These are phyloP conservation scores for Acropternis orthonyx DNA, from an alignment of 2,797 vertebrate genomes.

Conservation along the genomic window DNA sequence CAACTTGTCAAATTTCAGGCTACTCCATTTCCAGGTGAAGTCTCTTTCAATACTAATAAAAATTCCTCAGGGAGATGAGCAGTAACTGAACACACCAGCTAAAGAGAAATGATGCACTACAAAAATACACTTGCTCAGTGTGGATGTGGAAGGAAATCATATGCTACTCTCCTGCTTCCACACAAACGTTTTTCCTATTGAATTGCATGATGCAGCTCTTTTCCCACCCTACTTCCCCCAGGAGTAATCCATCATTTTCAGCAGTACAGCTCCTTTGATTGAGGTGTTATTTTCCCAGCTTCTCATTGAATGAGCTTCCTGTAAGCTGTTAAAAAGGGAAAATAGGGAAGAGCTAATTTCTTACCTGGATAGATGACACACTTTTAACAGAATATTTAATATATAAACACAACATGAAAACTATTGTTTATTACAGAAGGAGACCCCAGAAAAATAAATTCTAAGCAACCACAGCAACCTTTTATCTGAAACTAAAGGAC, in stretches of 20 bases:
- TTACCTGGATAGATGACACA: neutral
- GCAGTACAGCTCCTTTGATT: neutral
- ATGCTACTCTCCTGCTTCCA: neutral
- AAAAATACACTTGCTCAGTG: constrained; percentile 1
- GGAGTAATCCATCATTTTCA: constrained; percentile 36
- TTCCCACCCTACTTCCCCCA: neutral
- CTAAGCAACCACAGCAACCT: neutral
- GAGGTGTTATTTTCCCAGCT: neutral
- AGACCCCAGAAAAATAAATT: neutral
- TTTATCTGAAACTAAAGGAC: neutral
- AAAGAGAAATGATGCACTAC: constrained; percentile 43
- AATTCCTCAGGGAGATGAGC: constrained; percentile 31
- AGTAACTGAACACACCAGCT: constrained; percentile 16
- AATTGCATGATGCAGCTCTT: neutral
- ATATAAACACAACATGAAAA: neutral
- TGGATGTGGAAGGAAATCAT: constrained; percentile 4
- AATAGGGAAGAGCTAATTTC: neutral
- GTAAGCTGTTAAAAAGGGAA: neutral
- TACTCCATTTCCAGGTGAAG: constrained; percentile 42
- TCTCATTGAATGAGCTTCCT: neutral
- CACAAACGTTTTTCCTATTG: neutral
- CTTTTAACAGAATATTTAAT: neutral
- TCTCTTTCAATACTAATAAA: constrained; percentile 40
- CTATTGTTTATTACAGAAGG: neutral
- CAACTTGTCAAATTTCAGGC: constrained; percentile 23